Percentiles rank a stretch among this genome's conserved stretches.
Conservation (phyloP, 1,140 invertebrate species). For the Tetramorium simillimum region DNA sequence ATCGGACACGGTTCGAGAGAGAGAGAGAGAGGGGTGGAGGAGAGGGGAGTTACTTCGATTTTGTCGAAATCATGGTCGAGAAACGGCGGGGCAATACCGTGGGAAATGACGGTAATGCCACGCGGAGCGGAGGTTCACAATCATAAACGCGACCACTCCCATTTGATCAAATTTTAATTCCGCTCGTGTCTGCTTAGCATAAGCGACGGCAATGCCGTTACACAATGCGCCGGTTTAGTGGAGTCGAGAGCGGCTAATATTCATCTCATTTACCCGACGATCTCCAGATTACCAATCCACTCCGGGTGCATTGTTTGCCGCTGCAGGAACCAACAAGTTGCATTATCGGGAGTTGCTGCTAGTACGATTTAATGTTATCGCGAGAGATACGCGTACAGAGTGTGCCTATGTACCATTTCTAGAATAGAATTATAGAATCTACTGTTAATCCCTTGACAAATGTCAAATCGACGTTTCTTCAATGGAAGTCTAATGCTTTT, state of each 20-base stretch:
- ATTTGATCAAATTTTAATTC: constrained; percentile 80
- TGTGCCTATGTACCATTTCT: background rate
- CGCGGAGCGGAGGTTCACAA: constrained; percentile 57
- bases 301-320: constrained; percentile 38
- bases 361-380: constrained; percentile 38
- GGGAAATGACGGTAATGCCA: constrained; percentile 69
- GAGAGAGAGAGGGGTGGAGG: background rate
- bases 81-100: constrained; percentile 41
- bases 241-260: constrained; percentile 32
- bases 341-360: constrained; percentile 37
- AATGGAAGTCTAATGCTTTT: background rate
- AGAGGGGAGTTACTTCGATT: constrained; percentile 16
- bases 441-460: constrained; percentile 23
- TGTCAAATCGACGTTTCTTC: background rate
- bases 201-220: constrained; percentile 61
- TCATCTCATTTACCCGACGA: constrained; percentile 59
- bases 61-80: constrained; percentile 29
- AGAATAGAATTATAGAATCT: no score
- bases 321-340: constrained; percentile 48
- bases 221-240: constrained; percentile 39
- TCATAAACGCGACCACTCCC: constrained; percentile 73
- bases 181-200: constrained; percentile 80
- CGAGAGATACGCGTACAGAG: background rate
- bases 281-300: constrained; percentile 59
- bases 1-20: constrained; percentile 19